Conservation (phyloP, 2,113 vertebrate genomes). For the Cololabis saira region DNA sequence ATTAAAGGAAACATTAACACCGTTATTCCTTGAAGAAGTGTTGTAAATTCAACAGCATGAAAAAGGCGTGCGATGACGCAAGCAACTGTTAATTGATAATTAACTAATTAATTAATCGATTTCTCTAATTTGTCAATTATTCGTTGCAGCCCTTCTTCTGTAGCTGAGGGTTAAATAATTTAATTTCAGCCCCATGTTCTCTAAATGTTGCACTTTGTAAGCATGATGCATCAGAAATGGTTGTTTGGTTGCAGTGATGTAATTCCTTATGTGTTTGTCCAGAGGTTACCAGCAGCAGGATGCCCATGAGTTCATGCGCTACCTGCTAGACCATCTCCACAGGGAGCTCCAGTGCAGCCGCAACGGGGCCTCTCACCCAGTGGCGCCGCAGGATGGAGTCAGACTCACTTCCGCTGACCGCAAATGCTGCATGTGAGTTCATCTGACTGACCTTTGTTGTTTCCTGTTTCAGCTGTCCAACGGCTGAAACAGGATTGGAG, state of each 20-base stretch:
- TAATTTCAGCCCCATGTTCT: background rate
- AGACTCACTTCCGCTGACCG: conserved; percentile 81
- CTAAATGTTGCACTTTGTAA: no score
- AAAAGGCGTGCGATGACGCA: no score
- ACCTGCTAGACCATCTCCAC: conserved; percentile 98
- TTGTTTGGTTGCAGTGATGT: background rate
- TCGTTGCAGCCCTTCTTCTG: no score
- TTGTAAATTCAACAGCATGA: no score
- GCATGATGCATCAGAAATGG: background rate
- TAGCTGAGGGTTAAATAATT: background rate
- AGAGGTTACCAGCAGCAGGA: conserved; percentile 99
- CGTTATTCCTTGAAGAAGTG: no score
- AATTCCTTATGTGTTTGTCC: conserved; percentile 29
- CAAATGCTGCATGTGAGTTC: conserved; percentile 92
- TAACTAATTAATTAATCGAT: no score
- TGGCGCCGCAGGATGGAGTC: conserved; percentile 83
- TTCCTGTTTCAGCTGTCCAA: background rate
- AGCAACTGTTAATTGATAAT: no score
- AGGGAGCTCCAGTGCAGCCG: conserved; percentile 92
- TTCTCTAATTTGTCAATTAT: no score
- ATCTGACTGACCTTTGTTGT: background rate
- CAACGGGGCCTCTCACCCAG: conserved; percentile 86
- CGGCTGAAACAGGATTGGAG: no score
- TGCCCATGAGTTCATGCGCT: conserved; percentile 98
- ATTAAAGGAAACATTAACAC: no score